Percentiles rank a stretch among this genome's conserved stretches.
These are phyloP conservation scores for Campylomormyrus tamandua DNA, from an alignment of 2,113 vertebrate genomes.

Conservation along the genomic window DNA sequence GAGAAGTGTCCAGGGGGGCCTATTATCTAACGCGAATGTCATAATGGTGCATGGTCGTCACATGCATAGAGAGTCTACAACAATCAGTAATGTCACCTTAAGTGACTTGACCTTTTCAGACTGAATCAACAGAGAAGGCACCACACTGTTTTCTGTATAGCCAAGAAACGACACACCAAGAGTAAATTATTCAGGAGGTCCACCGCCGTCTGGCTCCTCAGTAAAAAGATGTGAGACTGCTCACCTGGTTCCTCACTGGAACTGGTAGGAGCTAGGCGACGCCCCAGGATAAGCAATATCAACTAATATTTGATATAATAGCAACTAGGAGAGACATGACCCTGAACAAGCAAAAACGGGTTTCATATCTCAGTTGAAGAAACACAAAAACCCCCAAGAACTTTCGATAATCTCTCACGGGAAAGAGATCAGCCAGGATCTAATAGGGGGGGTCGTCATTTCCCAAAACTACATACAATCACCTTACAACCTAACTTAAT, in stretches of 20 bases:
- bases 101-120: background rate
- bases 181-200: conserved; percentile 3
- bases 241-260: background rate
- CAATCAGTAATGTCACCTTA: background rate
- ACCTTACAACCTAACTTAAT: background rate
- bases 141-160: background rate
- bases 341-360: background rate
- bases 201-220: background rate
- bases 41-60: background rate
- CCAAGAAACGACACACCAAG: background rate
- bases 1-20: background rate
- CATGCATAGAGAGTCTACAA: background rate
- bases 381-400: background rate
- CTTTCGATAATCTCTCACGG: background rate
- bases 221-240: background rate
- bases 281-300: background rate
- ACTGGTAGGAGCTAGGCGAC: background rate
- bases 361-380: background rate
- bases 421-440: background rate
- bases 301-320: background rate
- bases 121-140: background rate
- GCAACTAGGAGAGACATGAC: background rate
- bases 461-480: background rate
- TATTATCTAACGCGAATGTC: background rate
- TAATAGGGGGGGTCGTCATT: background rate